Conservation (phyloP, 2,888 invertebrate genomes). For the Amblyjoppa fuscipennis region DNA sequence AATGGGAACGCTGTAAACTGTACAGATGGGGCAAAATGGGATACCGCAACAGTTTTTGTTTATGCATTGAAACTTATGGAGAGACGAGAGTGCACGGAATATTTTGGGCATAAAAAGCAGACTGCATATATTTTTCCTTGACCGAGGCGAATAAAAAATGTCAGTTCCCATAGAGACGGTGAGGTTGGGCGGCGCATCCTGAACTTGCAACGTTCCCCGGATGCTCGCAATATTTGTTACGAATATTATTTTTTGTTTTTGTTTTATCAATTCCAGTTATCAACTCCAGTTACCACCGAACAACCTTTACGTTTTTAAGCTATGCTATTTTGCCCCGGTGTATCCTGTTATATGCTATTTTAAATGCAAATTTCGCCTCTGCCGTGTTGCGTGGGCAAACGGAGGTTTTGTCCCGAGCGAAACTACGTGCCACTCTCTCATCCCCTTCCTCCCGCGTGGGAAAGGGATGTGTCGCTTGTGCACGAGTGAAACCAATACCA, state of each 20-base stretch:
- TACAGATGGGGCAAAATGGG: neutral
- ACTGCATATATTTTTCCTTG: too few relatives aligned
- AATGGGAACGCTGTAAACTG: too few relatives aligned
- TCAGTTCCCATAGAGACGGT: too few relatives aligned
- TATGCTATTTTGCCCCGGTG: neutral
- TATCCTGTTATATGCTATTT: neutral
- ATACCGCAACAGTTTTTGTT: neutral
- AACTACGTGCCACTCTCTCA: neutral
- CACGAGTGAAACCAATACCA: slow-evolving; percentile 9
- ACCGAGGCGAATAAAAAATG: too few relatives aligned
- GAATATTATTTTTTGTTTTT: neutral
- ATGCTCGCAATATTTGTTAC: neutral
- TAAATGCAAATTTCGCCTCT: slow-evolving; percentile 45
- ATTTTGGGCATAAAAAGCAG: neutral
- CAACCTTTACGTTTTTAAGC: neutral
- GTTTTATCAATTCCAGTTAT: neutral
- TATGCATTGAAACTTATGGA: neutral
- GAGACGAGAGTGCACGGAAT: neutral
- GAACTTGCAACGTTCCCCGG: neutral
- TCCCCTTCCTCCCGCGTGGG: neutral
- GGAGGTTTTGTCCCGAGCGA: neutral
- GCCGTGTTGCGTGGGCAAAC: slow-evolving; percentile 11
- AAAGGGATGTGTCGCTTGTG: neutral
- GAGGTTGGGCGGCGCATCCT: too few relatives aligned
- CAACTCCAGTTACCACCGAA: neutral